Conservation (phyloP, 1,140 invertebrate species). For the Medauroidea extradentata region DNA sequence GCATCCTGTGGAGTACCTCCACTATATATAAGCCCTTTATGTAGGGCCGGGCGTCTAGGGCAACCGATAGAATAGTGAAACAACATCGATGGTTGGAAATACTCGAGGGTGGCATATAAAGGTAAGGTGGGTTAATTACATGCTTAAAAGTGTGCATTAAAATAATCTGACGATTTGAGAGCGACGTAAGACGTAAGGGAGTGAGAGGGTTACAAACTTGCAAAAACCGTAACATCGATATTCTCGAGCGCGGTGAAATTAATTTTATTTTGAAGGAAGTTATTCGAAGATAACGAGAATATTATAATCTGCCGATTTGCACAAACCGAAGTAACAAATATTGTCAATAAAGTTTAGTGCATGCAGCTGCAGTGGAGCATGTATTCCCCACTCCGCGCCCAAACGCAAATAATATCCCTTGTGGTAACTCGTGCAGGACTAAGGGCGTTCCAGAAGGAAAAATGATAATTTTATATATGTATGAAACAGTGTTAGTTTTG, state of each 20-base stretch:
- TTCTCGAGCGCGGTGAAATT: background rate
- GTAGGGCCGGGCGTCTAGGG: background rate
- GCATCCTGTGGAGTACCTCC: background rate
- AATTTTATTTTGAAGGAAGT: too few species aligned
- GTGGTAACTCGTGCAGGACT: too few species aligned
- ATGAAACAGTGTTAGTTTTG: too few species aligned
- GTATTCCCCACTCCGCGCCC: too few species aligned
- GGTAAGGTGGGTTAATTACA: conserved; percentile 1
- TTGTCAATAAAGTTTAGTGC: too few species aligned
- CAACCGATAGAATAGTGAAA: conserved; percentile 1
- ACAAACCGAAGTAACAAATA: too few species aligned
- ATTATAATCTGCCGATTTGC: too few species aligned
- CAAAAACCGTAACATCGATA: background rate
- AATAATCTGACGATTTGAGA: background rate
- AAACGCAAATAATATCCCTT: too few species aligned
- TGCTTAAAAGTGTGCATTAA: background rate
- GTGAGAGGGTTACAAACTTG: background rate
- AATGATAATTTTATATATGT: too few species aligned
- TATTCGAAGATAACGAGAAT: too few species aligned
- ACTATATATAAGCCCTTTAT: conserved; percentile 3
- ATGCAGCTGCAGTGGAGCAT: too few species aligned
- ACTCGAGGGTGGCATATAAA: background rate
- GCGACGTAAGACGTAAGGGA: background rate
- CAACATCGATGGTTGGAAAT: background rate
- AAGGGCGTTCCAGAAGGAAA: too few species aligned